phyloP scores from a whole-genome alignment of 2,888 invertebrate genomes.

The Acronicta aceris region DNA sequence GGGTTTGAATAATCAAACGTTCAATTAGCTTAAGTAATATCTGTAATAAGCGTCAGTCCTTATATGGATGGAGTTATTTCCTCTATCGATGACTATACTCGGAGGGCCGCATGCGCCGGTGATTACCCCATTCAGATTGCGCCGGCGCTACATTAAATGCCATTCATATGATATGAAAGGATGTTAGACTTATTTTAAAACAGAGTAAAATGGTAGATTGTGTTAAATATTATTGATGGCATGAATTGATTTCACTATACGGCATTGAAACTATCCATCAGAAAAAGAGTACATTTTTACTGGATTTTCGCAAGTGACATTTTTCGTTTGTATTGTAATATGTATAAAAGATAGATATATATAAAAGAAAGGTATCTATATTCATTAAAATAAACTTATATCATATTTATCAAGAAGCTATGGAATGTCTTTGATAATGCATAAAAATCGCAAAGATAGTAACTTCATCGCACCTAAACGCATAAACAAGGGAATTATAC shows the following conservation, averaged over 20 bases:
- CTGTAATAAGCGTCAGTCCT: slow-evolving; percentile 45
- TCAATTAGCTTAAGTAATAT: slow-evolving; percentile 48
- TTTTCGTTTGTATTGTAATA: too few relatives aligned
- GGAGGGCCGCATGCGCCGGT: slow-evolving; percentile 46
- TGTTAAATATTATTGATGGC: slow-evolving; percentile 9
- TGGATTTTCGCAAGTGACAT: too few relatives aligned
- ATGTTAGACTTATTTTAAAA: slow-evolving; percentile 15
- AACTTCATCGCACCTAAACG: too few relatives aligned
- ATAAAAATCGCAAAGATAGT: too few relatives aligned
- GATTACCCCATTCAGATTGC: slow-evolving; percentile 36
- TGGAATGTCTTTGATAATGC: too few relatives aligned
- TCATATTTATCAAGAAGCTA: too few relatives aligned
- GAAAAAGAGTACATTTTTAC: too few relatives aligned
- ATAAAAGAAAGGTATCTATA: too few relatives aligned
- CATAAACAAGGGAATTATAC: background rate
- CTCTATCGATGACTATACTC: slow-evolving; percentile 49
- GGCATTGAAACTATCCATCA: background rate
- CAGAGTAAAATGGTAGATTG: slow-evolving; percentile 7
- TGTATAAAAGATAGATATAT: too few relatives aligned
- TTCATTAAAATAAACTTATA: too few relatives aligned
- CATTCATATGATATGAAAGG: slow-evolving; percentile 31
- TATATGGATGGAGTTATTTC: slow-evolving; percentile 52
- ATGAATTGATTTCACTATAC: too few relatives aligned
- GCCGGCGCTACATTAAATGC: slow-evolving; percentile 45
- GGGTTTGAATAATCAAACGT: slow-evolving; percentile 22